A percentile compares a stretch with the other conserved stretches of the same genome.
Conservation (phyloP, 2,888 invertebrate genomes). For the Masnerella sp. region DNA sequence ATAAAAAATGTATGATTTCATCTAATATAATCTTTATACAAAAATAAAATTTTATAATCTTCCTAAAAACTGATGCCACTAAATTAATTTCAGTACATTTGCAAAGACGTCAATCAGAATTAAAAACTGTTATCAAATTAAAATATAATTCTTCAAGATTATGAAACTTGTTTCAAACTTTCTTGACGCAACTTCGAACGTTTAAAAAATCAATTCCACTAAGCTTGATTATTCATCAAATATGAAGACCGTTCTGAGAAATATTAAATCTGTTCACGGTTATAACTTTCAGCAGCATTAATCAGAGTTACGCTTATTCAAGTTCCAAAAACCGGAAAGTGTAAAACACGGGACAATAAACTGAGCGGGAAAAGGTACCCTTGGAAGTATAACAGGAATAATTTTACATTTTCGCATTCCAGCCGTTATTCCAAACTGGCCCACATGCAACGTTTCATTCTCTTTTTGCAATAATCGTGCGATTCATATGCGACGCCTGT, state of each 20-base stretch:
- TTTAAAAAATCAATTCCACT: not conserved
- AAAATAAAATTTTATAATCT: too few species aligned
- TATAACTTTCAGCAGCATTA: too few species aligned
- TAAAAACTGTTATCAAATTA: slow-evolving; percentile 3
- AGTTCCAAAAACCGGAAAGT: too few species aligned
- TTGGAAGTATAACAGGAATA: not conserved
- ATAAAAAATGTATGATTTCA: too few species aligned
- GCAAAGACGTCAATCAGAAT: too few species aligned
- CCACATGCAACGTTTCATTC: slow-evolving; percentile 33
- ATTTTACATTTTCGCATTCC: slow-evolving; percentile 19
- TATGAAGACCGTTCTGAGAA: not conserved
- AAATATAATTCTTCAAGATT: not conserved
- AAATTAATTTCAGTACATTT: too few species aligned
- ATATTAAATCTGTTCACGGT: too few species aligned
- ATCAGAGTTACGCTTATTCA: too few species aligned
- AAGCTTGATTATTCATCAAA: slow-evolving; percentile 1
- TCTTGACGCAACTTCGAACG: not conserved
- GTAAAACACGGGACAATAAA: too few species aligned
- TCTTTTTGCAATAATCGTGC: slow-evolving; percentile 36
- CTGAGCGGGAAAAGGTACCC: too few species aligned
- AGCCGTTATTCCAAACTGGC: slow-evolving; percentile 14
- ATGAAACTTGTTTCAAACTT: slow-evolving; percentile 10
- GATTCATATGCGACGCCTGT: slow-evolving; percentile 51
- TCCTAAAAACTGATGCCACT: too few species aligned
- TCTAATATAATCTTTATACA: too few species aligned